phyloP scores from a whole-genome alignment of 2,113 vertebrate genomes.

The Prionailurus bengalensis region DNA sequence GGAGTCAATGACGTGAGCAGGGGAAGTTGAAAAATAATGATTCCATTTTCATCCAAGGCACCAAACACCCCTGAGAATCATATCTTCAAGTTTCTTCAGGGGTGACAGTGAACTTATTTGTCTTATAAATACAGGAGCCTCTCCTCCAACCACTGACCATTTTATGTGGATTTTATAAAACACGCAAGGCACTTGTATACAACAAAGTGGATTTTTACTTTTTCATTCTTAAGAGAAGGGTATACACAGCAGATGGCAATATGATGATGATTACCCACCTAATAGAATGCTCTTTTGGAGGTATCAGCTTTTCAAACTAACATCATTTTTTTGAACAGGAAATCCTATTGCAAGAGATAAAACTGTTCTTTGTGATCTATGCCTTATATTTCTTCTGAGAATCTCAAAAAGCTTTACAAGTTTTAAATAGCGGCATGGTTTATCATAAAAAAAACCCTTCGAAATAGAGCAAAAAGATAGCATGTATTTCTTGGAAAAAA shows the following conservation, averaged over 20 bases:
- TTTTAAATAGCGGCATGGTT: slow-evolving; percentile 47
- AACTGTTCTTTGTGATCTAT: slow-evolving; percentile 48
- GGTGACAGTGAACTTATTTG: slow-evolving; percentile 53
- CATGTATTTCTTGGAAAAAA: not conserved
- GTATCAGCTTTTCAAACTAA: slow-evolving; percentile 47
- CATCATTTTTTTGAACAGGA: slow-evolving; percentile 62
- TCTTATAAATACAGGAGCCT: slow-evolving; percentile 52
- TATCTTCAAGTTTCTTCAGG: slow-evolving; percentile 69
- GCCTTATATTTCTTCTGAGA: slow-evolving; percentile 57
- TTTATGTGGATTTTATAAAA: slow-evolving; percentile 49
- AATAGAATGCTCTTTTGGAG: slow-evolving; percentile 43
- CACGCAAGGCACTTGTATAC: not conserved
- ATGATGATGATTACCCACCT: not conserved
- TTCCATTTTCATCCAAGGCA: slow-evolving; percentile 82
- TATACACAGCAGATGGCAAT: not conserved
- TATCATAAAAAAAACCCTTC: not conserved
- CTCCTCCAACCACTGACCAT: slow-evolving; percentile 43
- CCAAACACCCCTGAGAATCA: slow-evolving; percentile 82
- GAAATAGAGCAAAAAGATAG: not conserved
- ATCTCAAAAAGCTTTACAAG: not conserved
- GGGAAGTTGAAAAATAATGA: slow-evolving; percentile 85
- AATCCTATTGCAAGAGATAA: slow-evolving; percentile 65
- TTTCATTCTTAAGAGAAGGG: slow-evolving; percentile 15
- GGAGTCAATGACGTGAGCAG: slow-evolving; percentile 86
- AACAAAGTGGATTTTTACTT: not conserved